Evolutionary conservation across 1,140 invertebrate species (phyloP).

Genomic region (Globodera rostochiensis): DNA sequence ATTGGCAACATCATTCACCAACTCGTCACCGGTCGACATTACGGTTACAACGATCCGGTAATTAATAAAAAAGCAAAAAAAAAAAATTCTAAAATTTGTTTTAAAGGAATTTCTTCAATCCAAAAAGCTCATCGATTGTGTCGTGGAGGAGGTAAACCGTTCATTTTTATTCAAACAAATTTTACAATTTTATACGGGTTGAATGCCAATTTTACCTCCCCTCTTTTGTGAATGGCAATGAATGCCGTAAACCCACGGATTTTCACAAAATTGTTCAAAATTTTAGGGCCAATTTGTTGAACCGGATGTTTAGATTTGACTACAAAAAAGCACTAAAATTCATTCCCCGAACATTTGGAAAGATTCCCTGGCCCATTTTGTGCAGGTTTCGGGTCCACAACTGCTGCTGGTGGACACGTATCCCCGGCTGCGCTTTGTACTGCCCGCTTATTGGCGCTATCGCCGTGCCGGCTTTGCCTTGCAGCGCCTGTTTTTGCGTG

Average conservation of each 20-base stretch:
- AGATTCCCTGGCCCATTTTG: background rate
- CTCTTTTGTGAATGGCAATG: too few relatives aligned
- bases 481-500: constrained; percentile 49
- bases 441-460: constrained; percentile 53
- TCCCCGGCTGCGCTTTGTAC: constrained; percentile 43
- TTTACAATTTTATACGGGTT: too few relatives aligned
- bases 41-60: constrained; percentile 45
- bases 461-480: constrained; percentile 48
- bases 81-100: background rate
- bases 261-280: background rate
- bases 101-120: constrained; percentile 50
- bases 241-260: background rate
- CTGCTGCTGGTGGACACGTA: constrained; percentile 51
- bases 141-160: constrained; percentile 45
- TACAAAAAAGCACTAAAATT: background rate
- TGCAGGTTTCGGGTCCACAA: constrained; percentile 46
- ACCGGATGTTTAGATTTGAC: background rate
- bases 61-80: background rate
- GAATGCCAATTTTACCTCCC: too few relatives aligned
- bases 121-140: constrained; percentile 51
- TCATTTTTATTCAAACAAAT: too few relatives aligned
- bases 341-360: background rate
- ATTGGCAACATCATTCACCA: constrained; percentile 61
- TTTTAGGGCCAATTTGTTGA: background rate
- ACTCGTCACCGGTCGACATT: constrained; percentile 50